Base-by-base conservation (phyloP, 2,797 vertebrate genomes). In the Chanos chanos region DNA sequence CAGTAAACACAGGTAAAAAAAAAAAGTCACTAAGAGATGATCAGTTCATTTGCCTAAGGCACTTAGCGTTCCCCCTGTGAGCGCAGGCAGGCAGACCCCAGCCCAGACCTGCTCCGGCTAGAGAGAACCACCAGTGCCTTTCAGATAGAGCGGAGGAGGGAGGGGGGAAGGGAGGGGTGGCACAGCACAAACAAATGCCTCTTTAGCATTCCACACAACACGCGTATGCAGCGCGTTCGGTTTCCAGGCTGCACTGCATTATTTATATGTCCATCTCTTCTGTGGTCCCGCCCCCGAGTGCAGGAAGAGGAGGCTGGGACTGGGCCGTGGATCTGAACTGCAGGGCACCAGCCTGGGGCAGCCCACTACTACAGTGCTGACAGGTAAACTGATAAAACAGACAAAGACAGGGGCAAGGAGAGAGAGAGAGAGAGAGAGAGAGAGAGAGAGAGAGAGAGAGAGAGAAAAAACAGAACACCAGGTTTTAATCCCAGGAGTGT, bases 211-310 rank as follows among this genome's bases (percentile, higher is more conserved):
- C 89, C 68, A 83, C 85, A 85, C 85, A 77, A 82, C 85, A 84
- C 85, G 86, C 85, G 56, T 84, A 89, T 89, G 89, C 89, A 90
- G 88, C 70, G 81, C 73, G 80, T 85, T 87, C 79, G 66, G 85
- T 86, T 89, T 89, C 85, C 85, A 89, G 86, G 87, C 89, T 86
- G 84, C 84, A 71, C 81, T 89, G 86, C 89, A 89, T 90, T 90
- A 89, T 90, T 90, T 87, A 90, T 90, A 81, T 82, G 76, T 72
- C 71, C 81, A 74, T 83, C 78, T 80, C 77, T 76, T 77, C 75
- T 21, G 9, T 79, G 80, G 76, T 79, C 79, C 85, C 70, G 53
- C 77, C 77, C 79, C 60, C 68, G 64, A 82, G 78, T 73, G 45
- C 60, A 61, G 24, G 47, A 41, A 52, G 71, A 73, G 68, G 25